phyloP scores from a whole-genome alignment of 2,797 vertebrate species.

The Tympanoctomys barrerae region DNA sequence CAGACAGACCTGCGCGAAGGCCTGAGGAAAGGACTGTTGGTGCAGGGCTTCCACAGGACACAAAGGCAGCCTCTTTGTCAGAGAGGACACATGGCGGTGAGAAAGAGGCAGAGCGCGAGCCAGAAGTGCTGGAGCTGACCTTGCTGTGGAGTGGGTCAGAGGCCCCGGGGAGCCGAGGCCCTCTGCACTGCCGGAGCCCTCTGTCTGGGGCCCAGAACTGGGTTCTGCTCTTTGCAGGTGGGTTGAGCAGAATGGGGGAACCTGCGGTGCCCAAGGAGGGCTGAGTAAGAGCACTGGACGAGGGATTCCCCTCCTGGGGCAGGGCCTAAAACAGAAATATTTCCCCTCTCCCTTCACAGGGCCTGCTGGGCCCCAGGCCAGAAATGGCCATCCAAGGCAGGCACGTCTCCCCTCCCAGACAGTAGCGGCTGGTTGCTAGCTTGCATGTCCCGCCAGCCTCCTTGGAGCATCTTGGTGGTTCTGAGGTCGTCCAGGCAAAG shows the following conservation, averaged over 20 bases:
- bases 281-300: neutral
- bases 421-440: neutral
- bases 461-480: neutral
- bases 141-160: neutral
- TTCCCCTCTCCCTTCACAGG: too few relatives aligned
- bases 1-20: neutral
- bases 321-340: neutral
- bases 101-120: neutral
- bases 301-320: neutral
- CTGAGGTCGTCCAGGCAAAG: neutral
- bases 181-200: neutral
- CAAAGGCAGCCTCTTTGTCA: neutral
- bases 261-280: neutral
- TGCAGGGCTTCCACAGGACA: rapidly evolving
- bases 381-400: neutral
- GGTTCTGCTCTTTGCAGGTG: neutral
- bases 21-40: neutral
- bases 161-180: neutral
- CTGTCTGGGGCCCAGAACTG: neutral
- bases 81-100: rapidly evolving
- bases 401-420: too few relatives aligned
- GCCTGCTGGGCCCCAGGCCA: neutral
- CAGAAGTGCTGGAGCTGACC: neutral
- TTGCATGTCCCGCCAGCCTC: neutral
- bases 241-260: neutral